These are phyloP conservation scores for Seriola quinqueradiata DNA, from an alignment of 2,113 vertebrate species.

Conservation along the genomic window DNA sequence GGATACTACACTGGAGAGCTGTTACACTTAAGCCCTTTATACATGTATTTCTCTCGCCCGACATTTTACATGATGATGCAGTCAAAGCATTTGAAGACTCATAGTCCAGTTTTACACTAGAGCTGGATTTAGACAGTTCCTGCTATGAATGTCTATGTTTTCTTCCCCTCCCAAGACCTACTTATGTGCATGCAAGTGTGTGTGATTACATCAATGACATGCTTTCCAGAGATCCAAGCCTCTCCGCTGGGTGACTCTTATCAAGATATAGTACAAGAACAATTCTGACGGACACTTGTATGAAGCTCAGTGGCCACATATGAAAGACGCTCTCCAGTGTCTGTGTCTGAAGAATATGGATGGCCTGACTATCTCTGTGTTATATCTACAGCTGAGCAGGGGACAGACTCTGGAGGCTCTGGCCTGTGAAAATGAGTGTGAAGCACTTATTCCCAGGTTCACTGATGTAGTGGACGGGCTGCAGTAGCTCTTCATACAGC, in stretches of 20 bases:
- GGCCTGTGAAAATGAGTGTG: constrained; percentile 76
- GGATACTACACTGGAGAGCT: constrained; percentile 36
- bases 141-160: constrained; percentile 67
- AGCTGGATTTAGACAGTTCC: constrained; percentile 62
- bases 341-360: constrained; percentile 66
- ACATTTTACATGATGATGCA: constrained; percentile 49
- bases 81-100: constrained; percentile 55
- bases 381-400: constrained; percentile 58
- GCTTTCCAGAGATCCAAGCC: constrained; percentile 67
- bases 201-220: constrained; percentile 73
- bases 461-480: constrained; percentile 46
- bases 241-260: constrained; percentile 56
- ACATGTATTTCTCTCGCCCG: constrained; percentile 27
- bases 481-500: constrained; percentile 66
- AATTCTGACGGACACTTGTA: constrained; percentile 62
- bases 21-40: constrained; percentile 40
- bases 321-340: constrained; percentile 57
- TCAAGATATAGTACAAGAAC: constrained; percentile 68
- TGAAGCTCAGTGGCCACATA: constrained; percentile 50
- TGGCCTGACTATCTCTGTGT: constrained; percentile 58
- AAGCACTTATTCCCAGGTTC: constrained; percentile 67
- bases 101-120: constrained; percentile 58
- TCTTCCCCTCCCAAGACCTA: constrained; percentile 20
- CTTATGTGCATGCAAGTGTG: constrained; percentile 56
- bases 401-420: constrained; percentile 56